Evolutionary conservation across 2,888 invertebrate genomes (phyloP), one percentile per base, ranked within the genome.

Genomic region (Mythimna ferrago): DNA sequence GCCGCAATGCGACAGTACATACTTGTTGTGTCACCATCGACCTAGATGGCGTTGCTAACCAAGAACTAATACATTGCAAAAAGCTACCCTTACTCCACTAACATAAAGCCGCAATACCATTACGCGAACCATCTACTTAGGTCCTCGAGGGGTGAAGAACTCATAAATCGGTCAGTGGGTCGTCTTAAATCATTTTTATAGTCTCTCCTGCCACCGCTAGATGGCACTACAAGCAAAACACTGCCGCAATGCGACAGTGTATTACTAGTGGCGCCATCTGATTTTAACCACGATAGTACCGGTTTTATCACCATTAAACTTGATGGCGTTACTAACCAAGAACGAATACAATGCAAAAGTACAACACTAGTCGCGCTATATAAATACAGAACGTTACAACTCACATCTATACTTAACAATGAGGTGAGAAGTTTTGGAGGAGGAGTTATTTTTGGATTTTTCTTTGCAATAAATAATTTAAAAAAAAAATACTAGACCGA

Each of bases 141-240:
- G 72, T 71, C 63, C 32, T 6, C 6, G 51, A 60, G 21, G 32
- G 32, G 54, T 38, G 58, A 19, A 32, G 6, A 32, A 69, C 62
- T 58, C 75, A 78, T 78, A 78, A 78, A n/a, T n/a, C n/a, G n/a
- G n/a, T n/a, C n/a, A n/a, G n/a, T n/a, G n/a, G n/a, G n/a, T n/a
- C n/a, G n/a, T n/a, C n/a, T n/a, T n/a, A n/a, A n/a, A 78, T 78
- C 68, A 78, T 80, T 78, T 78, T 78, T 62, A 54, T 16, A 54
- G 57, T 53, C 68, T 21, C 38, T 64, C 56, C 57, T 62, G 62
- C 35, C 66, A 68, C 75, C 51, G 26, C 38, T 11, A 62, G 61
- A 68, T 80, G 53, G 32, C 58, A 62, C 48, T 57, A 58, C 35
- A 26, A 72, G 48, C 11, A 6, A 57, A 26, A 35, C 14, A 57